Evolutionary conservation across 2,888 invertebrate genomes (phyloP).

Genomic region (Cheilosia vernalis): DNA sequence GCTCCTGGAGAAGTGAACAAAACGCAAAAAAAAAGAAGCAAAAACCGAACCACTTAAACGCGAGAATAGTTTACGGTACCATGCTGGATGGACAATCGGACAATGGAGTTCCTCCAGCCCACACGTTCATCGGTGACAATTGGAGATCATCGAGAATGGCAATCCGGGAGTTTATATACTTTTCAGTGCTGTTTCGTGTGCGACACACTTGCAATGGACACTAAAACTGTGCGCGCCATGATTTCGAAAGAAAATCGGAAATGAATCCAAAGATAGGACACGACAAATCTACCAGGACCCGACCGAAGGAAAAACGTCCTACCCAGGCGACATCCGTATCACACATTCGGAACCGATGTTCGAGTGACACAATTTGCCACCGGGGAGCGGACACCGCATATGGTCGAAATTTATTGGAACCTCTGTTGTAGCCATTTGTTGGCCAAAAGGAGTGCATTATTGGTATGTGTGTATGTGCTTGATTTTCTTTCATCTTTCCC

Average conservation of each 20-base stretch:
- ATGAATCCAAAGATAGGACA: constrained; percentile 8
- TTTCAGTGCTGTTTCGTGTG: constrained; percentile 19
- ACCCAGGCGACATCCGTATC: constrained; percentile 8
- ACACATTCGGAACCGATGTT: constrained; percentile 12
- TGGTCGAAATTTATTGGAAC: constrained; percentile 30
- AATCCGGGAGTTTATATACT: neutral
- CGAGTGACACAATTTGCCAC: constrained; percentile 18
- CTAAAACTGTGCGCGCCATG: constrained; percentile 28
- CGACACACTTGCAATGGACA: constrained; percentile 12
- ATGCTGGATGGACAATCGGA: constrained; percentile 29
- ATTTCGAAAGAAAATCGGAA: constrained; percentile 27
- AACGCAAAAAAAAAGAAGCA: neutral
- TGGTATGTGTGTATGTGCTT: neutral
- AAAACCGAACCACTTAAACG: constrained; percentile 14
- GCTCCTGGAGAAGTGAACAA: neutral
- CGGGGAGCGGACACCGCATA: constrained; percentile 15
- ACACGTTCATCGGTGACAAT: constrained; percentile 41
- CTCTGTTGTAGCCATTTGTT: constrained; percentile 14
- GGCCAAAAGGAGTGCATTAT: neutral
- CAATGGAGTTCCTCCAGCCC: constrained; percentile 35
- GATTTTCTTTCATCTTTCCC: neutral
- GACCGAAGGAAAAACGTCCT: neutral
- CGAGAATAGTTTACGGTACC: constrained; percentile 24
- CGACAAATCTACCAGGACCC: neutral
- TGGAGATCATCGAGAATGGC: constrained; percentile 25